phyloP scores from a whole-genome alignment of 2,888 invertebrate species.

The Tethea ocularis region DNA sequence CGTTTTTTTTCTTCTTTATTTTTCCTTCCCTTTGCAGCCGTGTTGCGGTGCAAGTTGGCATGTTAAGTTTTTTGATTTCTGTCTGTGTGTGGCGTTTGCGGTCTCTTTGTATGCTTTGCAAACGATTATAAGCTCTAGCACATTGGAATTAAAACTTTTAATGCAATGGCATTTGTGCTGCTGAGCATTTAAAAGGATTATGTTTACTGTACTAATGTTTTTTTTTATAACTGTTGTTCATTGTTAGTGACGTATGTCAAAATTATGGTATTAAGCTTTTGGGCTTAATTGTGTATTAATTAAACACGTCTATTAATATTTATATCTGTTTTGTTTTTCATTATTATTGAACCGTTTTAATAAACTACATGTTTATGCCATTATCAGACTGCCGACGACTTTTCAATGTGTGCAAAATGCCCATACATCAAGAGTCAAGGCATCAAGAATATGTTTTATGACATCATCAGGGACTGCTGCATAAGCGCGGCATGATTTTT shows the following conservation, averaged over 20 bases:
- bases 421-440: too few relatives aligned
- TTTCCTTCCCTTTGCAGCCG: constrained; percentile 33
- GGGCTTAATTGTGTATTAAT: not conserved
- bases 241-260: constrained; percentile 1
- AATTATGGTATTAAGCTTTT: not conserved
- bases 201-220: not conserved
- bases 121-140: not conserved
- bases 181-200: not conserved
- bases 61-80: constrained; percentile 10
- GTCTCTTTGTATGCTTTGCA: constrained; percentile 5
- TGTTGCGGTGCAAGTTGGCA: constrained; percentile 28
- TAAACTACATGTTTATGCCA: too few relatives aligned
- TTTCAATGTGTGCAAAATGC: too few relatives aligned
- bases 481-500: too few relatives aligned
- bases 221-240: not conserved
- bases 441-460: too few relatives aligned
- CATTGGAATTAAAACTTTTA: not conserved
- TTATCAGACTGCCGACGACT: too few relatives aligned
- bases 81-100: constrained; percentile 14
- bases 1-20: constrained; percentile 38
- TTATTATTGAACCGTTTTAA: not conserved
- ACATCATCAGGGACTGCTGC: too few relatives aligned
- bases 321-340: not conserved
- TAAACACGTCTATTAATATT: not conserved
- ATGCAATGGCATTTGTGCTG: not conserved